A percentile compares a stretch with the other conserved stretches of the same genome.
Evolutionary conservation across 2,888 invertebrate genomes (phyloP).

Genomic region (Brachyopa scutellaris): DNA sequence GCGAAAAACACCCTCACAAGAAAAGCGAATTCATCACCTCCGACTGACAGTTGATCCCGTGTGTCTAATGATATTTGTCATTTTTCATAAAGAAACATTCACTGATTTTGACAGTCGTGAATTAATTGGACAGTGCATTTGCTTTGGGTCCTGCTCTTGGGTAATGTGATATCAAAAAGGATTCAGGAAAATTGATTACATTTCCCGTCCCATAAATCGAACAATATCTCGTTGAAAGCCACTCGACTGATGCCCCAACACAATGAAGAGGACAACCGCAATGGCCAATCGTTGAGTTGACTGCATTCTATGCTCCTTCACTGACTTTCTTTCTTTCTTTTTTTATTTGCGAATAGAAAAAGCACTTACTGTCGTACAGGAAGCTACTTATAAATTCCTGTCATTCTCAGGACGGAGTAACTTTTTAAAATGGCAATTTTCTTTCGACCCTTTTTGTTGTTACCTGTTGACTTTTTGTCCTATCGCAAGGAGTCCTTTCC

Average conservation of each 20-base stretch:
- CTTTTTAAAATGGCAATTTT: constrained; percentile 17
- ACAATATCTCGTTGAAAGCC: not conserved
- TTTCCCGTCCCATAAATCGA: not conserved
- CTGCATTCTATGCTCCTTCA: not conserved
- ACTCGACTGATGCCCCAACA: not conserved
- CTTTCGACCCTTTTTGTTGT: not conserved
- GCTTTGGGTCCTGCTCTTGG: too few species aligned
- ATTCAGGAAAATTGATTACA: not conserved
- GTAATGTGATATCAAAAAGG: not conserved
- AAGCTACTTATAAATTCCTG: not conserved
- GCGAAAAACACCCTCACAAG: too few species aligned
- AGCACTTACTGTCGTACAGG: not conserved
- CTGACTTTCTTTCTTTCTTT: not conserved
- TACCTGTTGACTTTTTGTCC: not conserved
- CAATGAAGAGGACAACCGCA: not conserved
- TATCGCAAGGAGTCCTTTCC: not conserved
- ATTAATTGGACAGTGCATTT: not conserved
- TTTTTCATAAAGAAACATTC: too few species aligned
- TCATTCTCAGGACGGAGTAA: constrained; percentile 6
- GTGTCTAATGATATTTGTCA: too few species aligned
- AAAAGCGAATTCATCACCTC: too few species aligned
- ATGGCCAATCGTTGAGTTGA: constrained; percentile 9
- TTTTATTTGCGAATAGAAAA: not conserved
- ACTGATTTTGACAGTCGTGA: too few species aligned
- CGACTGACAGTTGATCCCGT: too few species aligned